A percentile compares a stretch with the other conserved stretches of the same genome.
phyloP scores from a whole-genome alignment of 2,797 vertebrate species.

The Poliocrania exsul region DNA sequence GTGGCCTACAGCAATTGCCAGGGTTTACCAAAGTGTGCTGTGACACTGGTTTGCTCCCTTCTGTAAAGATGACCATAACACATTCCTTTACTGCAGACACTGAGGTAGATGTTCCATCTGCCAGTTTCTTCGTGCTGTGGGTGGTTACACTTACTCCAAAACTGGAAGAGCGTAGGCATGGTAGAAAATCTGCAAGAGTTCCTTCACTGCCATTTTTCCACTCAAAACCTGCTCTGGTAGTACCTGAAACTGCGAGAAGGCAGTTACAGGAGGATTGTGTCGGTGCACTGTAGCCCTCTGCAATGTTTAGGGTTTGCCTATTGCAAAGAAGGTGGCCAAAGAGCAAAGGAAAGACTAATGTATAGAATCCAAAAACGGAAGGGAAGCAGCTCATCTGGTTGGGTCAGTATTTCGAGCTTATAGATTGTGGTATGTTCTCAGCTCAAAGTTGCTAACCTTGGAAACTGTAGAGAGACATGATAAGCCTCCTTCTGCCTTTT shows the following conservation, averaged over 20 bases:
- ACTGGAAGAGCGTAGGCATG: not conserved
- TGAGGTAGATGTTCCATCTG: not conserved
- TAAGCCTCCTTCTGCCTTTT: not conserved
- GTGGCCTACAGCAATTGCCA: not conserved
- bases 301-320: not conserved
- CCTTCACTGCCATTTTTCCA: not conserved
- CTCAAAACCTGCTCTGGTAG: not conserved
- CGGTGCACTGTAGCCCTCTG: not conserved
- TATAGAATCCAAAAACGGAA: not conserved
- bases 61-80: fast-evolving
- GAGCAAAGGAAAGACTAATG: not conserved
- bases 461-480: not conserved
- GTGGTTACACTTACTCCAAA: not conserved
- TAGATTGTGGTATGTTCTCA: not conserved
- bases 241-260: not conserved
- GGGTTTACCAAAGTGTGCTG: not conserved
- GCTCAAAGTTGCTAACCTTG: not conserved
- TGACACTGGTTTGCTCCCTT: not conserved
- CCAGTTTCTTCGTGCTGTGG: not conserved
- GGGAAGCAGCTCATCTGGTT: not conserved
- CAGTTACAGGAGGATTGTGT: too few relatives aligned
- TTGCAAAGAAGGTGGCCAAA: not conserved
- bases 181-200: not conserved
- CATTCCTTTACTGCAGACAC: not conserved
- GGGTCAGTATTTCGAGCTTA: not conserved